A percentile compares a stretch with the other conserved stretches of the same genome.
phyloP scores from a whole-genome alignment of 2,797 vertebrate species.

The Xenops minutus region DNA sequence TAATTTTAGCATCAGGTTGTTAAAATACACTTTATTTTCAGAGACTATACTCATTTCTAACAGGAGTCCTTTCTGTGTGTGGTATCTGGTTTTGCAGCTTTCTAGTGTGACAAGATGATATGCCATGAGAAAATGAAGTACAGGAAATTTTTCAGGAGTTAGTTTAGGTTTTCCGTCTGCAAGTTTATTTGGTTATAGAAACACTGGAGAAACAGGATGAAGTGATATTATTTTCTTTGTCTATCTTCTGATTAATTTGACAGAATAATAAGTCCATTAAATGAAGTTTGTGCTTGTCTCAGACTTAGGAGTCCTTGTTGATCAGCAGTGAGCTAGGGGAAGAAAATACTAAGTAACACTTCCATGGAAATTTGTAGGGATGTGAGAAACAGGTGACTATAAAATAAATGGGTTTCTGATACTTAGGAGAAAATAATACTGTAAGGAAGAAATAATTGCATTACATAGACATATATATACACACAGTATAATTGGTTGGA shows the following conservation, averaged over 20 bases:
- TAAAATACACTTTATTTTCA: neutral
- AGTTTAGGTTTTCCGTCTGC: neutral
- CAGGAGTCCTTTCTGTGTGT: accelerated
- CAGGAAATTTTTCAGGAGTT: neutral
- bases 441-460: neutral
- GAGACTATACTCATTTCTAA: neutral
- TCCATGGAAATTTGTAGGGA: neutral
- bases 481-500: neutral
- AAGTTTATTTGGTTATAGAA: neutral
- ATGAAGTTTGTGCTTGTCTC: neutral
- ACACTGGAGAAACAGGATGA: neutral
- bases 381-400: neutral
- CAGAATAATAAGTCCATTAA: neutral
- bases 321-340: accelerated
- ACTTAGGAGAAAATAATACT: neutral
- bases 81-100: neutral
- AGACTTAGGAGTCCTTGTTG: neutral
- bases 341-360: neutral
- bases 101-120: neutral
- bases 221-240: neutral
- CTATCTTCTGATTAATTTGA: neutral
- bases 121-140: neutral
- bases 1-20: neutral
- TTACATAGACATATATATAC: neutral
- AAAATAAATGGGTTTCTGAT: neutral